Conservation (phyloP, 2,113 vertebrate species). For the Hepsetus odoe region DNA sequence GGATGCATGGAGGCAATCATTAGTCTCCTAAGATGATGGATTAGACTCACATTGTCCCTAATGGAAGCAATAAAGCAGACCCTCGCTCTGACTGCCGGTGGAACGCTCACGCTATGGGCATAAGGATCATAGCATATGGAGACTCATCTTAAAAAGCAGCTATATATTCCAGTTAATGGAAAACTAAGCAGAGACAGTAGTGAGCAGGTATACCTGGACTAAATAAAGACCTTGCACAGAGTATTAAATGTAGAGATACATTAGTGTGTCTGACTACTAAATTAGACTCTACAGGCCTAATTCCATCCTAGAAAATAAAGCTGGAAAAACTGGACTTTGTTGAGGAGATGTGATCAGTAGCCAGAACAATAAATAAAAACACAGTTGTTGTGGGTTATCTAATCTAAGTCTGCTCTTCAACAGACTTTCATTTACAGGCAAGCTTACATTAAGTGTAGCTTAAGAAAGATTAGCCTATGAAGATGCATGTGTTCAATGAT, state of each 20-base stretch:
- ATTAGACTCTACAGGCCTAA: neutral
- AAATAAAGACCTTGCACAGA: neutral
- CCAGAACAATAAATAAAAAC: too few relatives aligned
- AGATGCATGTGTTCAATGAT: too few relatives aligned
- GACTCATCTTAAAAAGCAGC: neutral
- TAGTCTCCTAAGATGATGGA: constrained; percentile 62
- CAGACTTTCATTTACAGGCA: too few relatives aligned
- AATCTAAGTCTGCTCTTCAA: too few relatives aligned
- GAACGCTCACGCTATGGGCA: neutral
- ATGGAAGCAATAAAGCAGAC: constrained; percentile 61
- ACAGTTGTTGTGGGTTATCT: too few relatives aligned
- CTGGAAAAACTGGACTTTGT: too few relatives aligned
- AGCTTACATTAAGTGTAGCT: too few relatives aligned
- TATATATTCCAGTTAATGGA: constrained; percentile 6
- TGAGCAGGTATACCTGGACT: neutral
- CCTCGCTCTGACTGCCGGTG: constrained; percentile 28
- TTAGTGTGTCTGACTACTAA: neutral
- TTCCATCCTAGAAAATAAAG: too few relatives aligned
- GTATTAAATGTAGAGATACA: neutral
- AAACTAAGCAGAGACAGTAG: neutral
- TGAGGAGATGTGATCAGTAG: too few relatives aligned
- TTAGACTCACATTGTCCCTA: constrained; percentile 58
- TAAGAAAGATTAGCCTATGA: too few relatives aligned
- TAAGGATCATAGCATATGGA: constrained; percentile 20
- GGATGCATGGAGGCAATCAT: constrained; percentile 60